Evolutionary conservation across 2,797 vertebrate genomes (phyloP).

Genomic region (Gobionotothen gibberifrons): DNA sequence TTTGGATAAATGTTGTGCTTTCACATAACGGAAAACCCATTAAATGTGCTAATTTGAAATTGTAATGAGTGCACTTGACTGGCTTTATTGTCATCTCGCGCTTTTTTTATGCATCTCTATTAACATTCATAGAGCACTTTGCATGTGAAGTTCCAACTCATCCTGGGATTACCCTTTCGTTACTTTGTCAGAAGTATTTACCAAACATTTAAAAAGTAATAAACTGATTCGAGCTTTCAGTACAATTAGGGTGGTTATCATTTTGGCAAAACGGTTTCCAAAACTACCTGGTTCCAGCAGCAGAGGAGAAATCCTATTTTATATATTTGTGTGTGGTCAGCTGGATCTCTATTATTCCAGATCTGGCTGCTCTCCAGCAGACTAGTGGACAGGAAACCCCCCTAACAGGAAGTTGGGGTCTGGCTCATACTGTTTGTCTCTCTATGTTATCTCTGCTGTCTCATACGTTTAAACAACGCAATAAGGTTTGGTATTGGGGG

Average conservation of each 20-base stretch:
- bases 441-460: conserved; percentile 37
- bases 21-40: not conserved
- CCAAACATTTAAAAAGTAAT: not conserved
- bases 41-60: not conserved
- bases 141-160: not conserved
- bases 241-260: conserved; percentile 5
- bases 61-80: not conserved
- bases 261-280: not conserved
- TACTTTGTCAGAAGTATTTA: not conserved
- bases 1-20: not conserved
- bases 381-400: conserved; percentile 28
- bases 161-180: not conserved
- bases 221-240: conserved; percentile 23
- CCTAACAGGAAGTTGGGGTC: conserved; percentile 63
- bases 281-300: conserved; percentile 8
- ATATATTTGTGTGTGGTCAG: conserved; percentile 27
- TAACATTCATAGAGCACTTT: conserved; percentile 9
- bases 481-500: not conserved
- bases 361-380: conserved; percentile 49
- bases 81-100: not conserved
- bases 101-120: not conserved
- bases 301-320: conserved; percentile 4
- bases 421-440: conserved; percentile 30
- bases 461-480: not conserved
- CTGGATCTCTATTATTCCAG: conserved; percentile 45